These are phyloP conservation scores for Oryzias woworae DNA, from an alignment of 2,113 vertebrate genomes.

Conservation along the genomic window DNA sequence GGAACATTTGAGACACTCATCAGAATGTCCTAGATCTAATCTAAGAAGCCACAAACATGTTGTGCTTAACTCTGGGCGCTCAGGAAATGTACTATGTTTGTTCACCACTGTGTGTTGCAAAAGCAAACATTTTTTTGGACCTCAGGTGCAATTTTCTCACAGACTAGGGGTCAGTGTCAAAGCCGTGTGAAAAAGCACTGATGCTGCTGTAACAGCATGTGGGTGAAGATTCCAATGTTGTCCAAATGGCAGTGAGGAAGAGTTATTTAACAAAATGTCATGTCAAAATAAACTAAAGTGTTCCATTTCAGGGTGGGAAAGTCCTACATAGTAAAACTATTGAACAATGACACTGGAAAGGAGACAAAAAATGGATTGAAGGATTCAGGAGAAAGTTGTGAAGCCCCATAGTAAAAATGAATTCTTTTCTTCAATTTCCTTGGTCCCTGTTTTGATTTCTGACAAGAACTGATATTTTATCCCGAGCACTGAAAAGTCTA, in stretches of 20 bases:
- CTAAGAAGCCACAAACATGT: not conserved
- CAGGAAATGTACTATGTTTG: conserved; percentile 21
- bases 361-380: not conserved
- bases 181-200: conserved; percentile 50
- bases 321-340: not conserved
- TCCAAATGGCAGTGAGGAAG: conserved; percentile 39
- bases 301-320: conserved; percentile 7
- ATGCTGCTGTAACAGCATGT: conserved; percentile 35
- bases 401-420: conserved; percentile 13
- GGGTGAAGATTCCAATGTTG: conserved; percentile 19
- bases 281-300: conserved; percentile 7
- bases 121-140: conserved; percentile 49
- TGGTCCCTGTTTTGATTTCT: conserved; percentile 7
- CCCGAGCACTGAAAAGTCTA: conserved; percentile 37
- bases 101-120: conserved; percentile 4
- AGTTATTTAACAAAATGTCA: conserved; percentile 31
- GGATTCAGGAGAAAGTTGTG: conserved; percentile 5
- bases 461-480: conserved; percentile 19
- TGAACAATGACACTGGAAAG: conserved; percentile 13
- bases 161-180: conserved; percentile 48
- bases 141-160: conserved; percentile 50
- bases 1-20: not conserved
- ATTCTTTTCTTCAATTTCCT: conserved; percentile 15
- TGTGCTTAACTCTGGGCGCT: conserved; percentile 21
- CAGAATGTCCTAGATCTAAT: conserved; percentile 19